These are phyloP conservation scores for Cyanoderma ruficeps DNA, from an alignment of 2,113 vertebrate genomes.

Conservation along the genomic window DNA sequence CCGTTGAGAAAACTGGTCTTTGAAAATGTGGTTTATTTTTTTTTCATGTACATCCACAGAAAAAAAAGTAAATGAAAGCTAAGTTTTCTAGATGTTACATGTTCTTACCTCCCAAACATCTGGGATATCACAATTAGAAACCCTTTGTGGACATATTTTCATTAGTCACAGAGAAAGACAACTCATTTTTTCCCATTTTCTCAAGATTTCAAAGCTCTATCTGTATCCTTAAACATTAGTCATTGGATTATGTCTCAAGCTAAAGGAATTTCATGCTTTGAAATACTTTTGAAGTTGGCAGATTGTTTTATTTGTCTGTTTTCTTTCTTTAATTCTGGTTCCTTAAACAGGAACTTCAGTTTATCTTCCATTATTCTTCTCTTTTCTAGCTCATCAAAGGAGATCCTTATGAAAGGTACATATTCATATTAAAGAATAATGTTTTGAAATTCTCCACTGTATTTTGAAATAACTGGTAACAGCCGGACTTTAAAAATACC, in stretches of 20 bases:
- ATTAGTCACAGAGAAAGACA: constrained; percentile 28
- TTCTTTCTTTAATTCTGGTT: not conserved
- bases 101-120: not conserved
- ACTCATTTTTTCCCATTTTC: constrained; percentile 17
- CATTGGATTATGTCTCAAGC: constrained; percentile 10
- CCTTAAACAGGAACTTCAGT: not conserved
- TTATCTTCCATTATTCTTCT: not conserved
- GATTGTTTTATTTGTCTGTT: not conserved
- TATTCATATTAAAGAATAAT: not conserved
- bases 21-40: not conserved
- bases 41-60: not conserved
- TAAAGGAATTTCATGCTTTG: constrained; percentile 16
- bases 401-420: not conserved
- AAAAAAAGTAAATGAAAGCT: not conserved
- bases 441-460: not conserved
- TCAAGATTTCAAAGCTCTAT: constrained; percentile 28
- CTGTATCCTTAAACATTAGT: not conserved
- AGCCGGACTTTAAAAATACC: not conserved
- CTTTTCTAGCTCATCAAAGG: constrained; percentile 2
- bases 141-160: not conserved
- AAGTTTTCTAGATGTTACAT: not conserved
- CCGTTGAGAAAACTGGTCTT: not conserved
- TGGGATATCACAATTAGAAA: not conserved
- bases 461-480: not conserved
- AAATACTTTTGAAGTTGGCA: constrained; percentile 25